Evolutionary conservation across 2,888 invertebrate genomes (phyloP), one percentile per base, ranked within the genome.

Genomic region (Plagiodera versicolora): DNA sequence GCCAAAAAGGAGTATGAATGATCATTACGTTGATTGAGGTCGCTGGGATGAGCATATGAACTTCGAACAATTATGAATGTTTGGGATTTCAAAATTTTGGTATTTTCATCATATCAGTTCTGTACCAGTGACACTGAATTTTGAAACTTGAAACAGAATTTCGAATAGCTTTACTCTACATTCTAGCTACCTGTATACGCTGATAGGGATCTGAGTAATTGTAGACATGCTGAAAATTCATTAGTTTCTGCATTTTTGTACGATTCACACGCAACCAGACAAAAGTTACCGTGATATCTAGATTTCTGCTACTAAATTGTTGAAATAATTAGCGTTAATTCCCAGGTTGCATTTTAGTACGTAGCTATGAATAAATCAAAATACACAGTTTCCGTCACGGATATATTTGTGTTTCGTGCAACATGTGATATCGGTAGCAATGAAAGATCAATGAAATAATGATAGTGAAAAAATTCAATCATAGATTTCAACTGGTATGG

Each of bases 261-360:
- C 14, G n/a, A 39, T 10, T 39, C 39, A 14, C 39, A 39, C 39
- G 39, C 39, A 39, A 39, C 39, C 14, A 14, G 11, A 39, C 14
- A 14, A 11, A n/a, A 14, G 39, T 6, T 14, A 39, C 14, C 39
- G n/a, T 14, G 14, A n/a, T n/a, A 39, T 39, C n/a, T 39, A 8
- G 3, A 39, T 39, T 39, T 39, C 14, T 24, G 14, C 39, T 39
- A 39, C 39, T 39, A 14, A 39, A 39, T 39, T 39, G 14, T 39
- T 39, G 39, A 39, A 39, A 39, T 39, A 39, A 39, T 39, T 39
- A 39, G n/a, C 39, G 14, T 39, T 39, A 39, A 39, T n/a, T 39
- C 14, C 39, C 39, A 39, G 14, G 14, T 39, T 39, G 14, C n/a
- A 11, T 14, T 39, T 39, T 39, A 14, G 14, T 14, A 4, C 39